Evolutionary conservation across 2,797 vertebrate genomes (phyloP), one percentile per base, ranked within the genome.

Genomic region (Momotus momota): DNA sequence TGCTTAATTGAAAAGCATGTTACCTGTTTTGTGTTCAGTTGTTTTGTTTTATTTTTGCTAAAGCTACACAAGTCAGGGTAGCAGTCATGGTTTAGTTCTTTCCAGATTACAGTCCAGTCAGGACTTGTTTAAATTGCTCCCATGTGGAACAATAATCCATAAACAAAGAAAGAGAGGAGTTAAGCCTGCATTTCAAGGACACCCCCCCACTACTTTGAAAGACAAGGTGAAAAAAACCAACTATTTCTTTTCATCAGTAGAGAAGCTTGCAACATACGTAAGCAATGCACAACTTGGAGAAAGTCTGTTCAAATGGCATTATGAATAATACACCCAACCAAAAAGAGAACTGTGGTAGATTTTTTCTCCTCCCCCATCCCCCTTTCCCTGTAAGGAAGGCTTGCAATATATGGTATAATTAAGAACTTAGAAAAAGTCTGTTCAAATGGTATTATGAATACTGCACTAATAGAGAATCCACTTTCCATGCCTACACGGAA

Each of bases 71-170:
- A 93, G 23, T 93, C 61, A 91, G 45, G 14, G 12, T 57, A 80
- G 46, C 23, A 94, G 65, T 60, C 75, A 45, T 64, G n/a, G 41
- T 72, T 95, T 94, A 96, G 81, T 95, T 94, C 79, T 93, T 88
- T 80, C 80, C 67, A 58, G 54, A 83, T 94, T 95, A 49, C 29
- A 40, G 54, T 88, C 57, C 64, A 85, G 26, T 81, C 43, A 74
- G 17, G 51, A 70, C 27, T 85, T 86, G 27, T 74, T 97, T 85
- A 92, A 92, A 94, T 49, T 66, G 55, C 35, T 89, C 55, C 46
- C 45, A 90, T 52, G 45, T 67, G 70, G 84, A 97, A 95, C 12
- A 90, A 49, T 60, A 94, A 88, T 95, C 43, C 21, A 92, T 65
- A 94, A 95, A 81, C 72, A 95, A 91, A 96, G 86, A 93, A 77